Evolutionary conservation across 2,888 invertebrate species (phyloP), one percentile per base, ranked within the genome.

Genomic region (Lithophane socia): DNA sequence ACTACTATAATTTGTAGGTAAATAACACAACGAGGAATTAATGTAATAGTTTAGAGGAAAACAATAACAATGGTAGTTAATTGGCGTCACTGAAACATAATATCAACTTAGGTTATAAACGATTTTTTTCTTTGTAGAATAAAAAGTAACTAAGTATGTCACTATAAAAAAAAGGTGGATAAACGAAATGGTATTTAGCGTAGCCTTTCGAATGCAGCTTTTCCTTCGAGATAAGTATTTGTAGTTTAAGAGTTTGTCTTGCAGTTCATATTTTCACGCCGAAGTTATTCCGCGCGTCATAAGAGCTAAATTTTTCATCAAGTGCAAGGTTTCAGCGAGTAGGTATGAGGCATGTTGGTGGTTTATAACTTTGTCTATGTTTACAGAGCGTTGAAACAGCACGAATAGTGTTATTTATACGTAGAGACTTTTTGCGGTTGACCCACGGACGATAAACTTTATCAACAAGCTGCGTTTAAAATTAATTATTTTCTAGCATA

Each of bases 401-500:
- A 58, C 21, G 3, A 69, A 42, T 8, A 54, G 42, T 49, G 21
- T 56, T 47, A 69, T 61, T 56, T 37, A 73, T 58, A 47, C 9
- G 5, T 37, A 49, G 61, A 16, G 21, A 73, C 67, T 54, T 76
- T 73, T 72, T 44, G 78, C 24, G 65, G 72, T 69, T 56, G 21
- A 81, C 52, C 37, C 69, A 52, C 13, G 12, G 52, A 70, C 60
- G 42, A 65, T 60, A 63, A 77, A 75, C 54, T 86, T 73, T 65
- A 66, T 74, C 77, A 79, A 77, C 44, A 73, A 83, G 71, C 77
- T 72, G 66, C 75, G 68, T 13, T 82, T 83, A 80, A 86, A 84
- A 86, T 78, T 70, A 75, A 85, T 84, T 86, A 78, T 85, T 67
- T 58, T 64, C 42, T 58, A 71, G 54, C 56, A 69, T 83, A 65